phyloP scores from a whole-genome alignment of 2,797 vertebrate genomes.

The Cyclura pinguis region DNA sequence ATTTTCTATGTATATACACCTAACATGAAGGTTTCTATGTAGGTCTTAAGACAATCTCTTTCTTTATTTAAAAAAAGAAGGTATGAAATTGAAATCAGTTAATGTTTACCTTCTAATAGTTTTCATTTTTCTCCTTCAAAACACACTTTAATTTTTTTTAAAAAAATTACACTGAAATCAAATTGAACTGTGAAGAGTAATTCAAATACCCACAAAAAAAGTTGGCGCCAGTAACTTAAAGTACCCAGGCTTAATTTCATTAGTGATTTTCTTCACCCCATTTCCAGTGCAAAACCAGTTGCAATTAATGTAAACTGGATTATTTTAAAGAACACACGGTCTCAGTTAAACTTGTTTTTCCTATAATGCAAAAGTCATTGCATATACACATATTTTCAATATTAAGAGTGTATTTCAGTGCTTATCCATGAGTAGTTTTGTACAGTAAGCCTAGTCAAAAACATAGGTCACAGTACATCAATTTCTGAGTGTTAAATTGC shows the following conservation, averaged over 20 bases:
- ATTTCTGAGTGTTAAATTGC: slow-evolving; percentile 69
- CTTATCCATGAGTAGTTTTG: slow-evolving; percentile 70
- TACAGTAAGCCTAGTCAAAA: slow-evolving; percentile 73
- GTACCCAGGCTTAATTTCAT: slow-evolving; percentile 63
- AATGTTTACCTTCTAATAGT: background rate
- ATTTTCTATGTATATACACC: slow-evolving; percentile 25
- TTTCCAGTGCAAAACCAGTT: slow-evolving; percentile 67
- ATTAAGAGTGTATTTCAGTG: slow-evolving; percentile 69
- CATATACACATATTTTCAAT: slow-evolving; percentile 57
- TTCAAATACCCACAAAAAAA: slow-evolving; percentile 70
- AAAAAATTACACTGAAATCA: slow-evolving; percentile 66
- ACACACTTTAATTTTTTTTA: slow-evolving; percentile 6
- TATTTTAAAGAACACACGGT: slow-evolving; percentile 78
- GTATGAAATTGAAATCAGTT: slow-evolving; percentile 2
- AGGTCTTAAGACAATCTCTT: slow-evolving; percentile 7
- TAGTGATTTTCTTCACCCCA: slow-evolving; percentile 58
- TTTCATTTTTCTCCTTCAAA: slow-evolving; percentile 52
- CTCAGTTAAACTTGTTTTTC: slow-evolving; percentile 62
- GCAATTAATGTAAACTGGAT: slow-evolving; percentile 70
- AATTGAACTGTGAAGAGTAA: slow-evolving; percentile 57
- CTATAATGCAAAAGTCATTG: slow-evolving; percentile 68
- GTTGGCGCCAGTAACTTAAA: slow-evolving; percentile 45
- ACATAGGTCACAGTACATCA: slow-evolving; percentile 71
- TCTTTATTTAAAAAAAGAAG: background rate
- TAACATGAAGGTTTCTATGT: slow-evolving; percentile 11